These are phyloP conservation scores for Phallusia fumigata DNA, from an alignment of 23 tunicate genomes.

Conservation along the genomic window DNA sequence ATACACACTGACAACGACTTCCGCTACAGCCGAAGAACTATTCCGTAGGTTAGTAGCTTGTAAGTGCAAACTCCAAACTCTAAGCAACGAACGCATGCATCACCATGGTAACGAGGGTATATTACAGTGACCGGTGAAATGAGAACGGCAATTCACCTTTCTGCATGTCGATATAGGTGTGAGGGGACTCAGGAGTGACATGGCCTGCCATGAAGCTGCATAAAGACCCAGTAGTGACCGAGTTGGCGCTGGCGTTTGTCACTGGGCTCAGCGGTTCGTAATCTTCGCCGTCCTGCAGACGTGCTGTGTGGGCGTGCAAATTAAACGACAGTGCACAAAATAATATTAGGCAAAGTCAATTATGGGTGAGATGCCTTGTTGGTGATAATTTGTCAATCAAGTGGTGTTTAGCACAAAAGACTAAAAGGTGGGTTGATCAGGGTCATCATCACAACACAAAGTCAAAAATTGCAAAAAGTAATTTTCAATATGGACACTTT, in stretches of 20 bases:
- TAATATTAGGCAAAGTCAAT: not conserved
- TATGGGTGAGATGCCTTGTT: not conserved
- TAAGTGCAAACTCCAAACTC: no score
- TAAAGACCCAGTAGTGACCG: not conserved
- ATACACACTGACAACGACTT: no score
- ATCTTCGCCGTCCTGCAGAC: constrained; percentile 80
- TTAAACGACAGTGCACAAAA: not conserved
- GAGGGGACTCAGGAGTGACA: constrained; percentile 14
- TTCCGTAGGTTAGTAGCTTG: no score
- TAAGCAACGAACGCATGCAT: no score
- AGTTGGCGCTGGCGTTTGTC: not conserved
- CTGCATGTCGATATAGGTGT: constrained; percentile 22
- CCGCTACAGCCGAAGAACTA: no score
- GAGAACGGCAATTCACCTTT: constrained; percentile 16
- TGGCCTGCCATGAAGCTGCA: not conserved
- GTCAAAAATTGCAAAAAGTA: not conserved
- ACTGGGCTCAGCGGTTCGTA: constrained; percentile 46
- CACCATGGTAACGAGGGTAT: no score
- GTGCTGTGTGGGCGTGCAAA: constrained; percentile 40
- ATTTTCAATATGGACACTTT: not conserved
- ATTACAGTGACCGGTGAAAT: no score
- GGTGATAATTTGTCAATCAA: not conserved
- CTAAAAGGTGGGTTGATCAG: not conserved
- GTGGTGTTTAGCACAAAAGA: not conserved
- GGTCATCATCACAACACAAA: not conserved